Evolutionary conservation across 2,797 vertebrate genomes (phyloP), one percentile per base, ranked within the genome.

Genomic region (Galago senegalensis): DNA sequence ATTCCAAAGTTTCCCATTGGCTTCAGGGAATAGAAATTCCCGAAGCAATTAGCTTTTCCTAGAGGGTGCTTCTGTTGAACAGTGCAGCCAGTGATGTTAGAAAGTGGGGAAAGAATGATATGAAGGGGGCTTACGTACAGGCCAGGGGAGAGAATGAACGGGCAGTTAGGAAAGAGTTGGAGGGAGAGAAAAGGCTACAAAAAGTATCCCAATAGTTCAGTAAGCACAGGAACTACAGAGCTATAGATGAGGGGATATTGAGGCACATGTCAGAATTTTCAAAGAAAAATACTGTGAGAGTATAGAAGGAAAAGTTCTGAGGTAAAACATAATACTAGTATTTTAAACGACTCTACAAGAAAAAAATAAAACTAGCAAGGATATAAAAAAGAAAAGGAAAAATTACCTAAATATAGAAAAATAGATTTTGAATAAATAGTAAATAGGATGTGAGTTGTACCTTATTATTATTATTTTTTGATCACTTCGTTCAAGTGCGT

Each of bases 11-110:
- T 88, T 97, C 97, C 96, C 96, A 63, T 84, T 96, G 93, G 96
- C 95, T 91, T 86, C 63, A 91, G 94, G 80, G 97, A 98, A 58
- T 90, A 93, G 93, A 34, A 97, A 90, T 96, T 97, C 97, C 93
- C 95, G 2, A 69, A 84, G 97, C 96, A 98, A 98, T 98, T 98
- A 98, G 96, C 96, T 98, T 98, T 96, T 96, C 95, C 96, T 95
- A 89, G 67, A 89, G 95, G 91, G 91, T n/a, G 27, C 93, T 98
- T 97, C 34, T 97, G 94, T 97, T 97, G 98, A 98, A 89, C 69
- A 97, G 92, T n/a, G 25, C n/a, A 83, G 95, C 40, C 0, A 3
- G 43, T 88, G 58, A 87, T 89, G 82, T 81, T 95, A 94, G 81
- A 89, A 93, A 92, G 27, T 80, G 27, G 72, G 89, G 46, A 72